Base-by-base conservation (phyloP, 1,140 invertebrate genomes). In the Drusus annulatus region DNA sequence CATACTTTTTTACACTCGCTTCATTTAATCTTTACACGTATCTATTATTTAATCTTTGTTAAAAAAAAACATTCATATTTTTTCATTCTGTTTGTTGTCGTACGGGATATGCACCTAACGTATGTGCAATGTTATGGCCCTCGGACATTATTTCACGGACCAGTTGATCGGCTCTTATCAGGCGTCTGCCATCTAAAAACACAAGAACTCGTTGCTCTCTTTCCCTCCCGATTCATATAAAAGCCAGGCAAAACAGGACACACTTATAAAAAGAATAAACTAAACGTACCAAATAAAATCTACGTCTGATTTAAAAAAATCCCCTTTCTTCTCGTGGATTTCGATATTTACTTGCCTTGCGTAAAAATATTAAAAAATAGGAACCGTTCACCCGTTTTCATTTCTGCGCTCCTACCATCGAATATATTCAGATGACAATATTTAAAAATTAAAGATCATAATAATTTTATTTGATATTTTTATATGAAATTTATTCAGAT, bases 181-280 rank as follows among this genome's bases (percentile, higher is more conserved):
- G 71, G 65, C 77, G 54, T 21, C 56, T 45, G 71, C 76, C 76
- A 81, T 81, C 80, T 81, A 79, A 79, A 81, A 81, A 81, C 76
- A 76, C 79, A 71, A 79, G 21, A 79, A 60, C 80, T 68, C 80
- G 56, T 51, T 45, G 80, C 76, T 56, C 25, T 52, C 52, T 60
- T 65, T 36, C 74, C 28, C 68, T 69, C 13, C 1, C 36, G 5
- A 16, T 60, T 60, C 19, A 17, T 8, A 60, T 16, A 19, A 1
- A 23, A 3, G 17, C 31, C 21, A 52, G 25, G 60, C 16, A 23
- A 52, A 52, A 15, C 63, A n/a, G 25, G 23, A 51, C 10, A 17
- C 19, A 58, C 45, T 23, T 19, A 54, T 79, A n/a, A 28, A 28
- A 13, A 28, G 28, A 10, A 36, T 36, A 15, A 65, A 28, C 3